Base-by-base conservation (phyloP, 2,113 vertebrate genomes). In the Varanus komodoensis region DNA sequence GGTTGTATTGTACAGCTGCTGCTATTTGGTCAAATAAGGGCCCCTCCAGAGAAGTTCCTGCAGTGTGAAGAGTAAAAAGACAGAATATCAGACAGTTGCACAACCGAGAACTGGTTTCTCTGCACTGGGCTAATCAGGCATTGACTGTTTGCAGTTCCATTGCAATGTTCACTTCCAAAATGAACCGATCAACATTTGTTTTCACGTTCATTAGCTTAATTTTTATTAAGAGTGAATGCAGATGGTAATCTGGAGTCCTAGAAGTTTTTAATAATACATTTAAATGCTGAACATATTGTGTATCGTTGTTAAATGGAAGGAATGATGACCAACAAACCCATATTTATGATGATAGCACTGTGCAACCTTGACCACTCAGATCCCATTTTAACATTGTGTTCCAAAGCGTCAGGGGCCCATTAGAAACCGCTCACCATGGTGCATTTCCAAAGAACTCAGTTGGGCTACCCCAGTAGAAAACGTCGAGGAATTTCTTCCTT, bases 221-320 rank as follows among this genome's bases (percentile, higher is more conserved):
- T 89, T 78, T 11, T 75, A 82, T 89, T 38, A 12, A 87, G 82
- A 89, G 91, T 80, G 92, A 61, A 4, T 64, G 67, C 52, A 82
- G 8, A 88, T 91, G 73, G 86, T 89, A 87, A 86, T 14, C 19
- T 23, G 34, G 86, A 92, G 21, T 57, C 7, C 69, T 77, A n/a
- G 79, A 92, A 48, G 19, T 92, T 95, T 74, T 93, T 85, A 77
- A 82, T 89, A 90, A 87, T 89, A 14, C 44, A 69, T 88, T 87
- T 87, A 78, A 91, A 81, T 38, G 44, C 21, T 57, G n/a, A 80
- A 54, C 74, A 1, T 78, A 77, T 79, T 88, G 74, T 32, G n/a
- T 75, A 77, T 52, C 86, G 86, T 57, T 54, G 93, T 78, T 74
- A 64, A 90, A 64, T 38, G 54, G 78, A 90, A 48, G 61, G 14